These are phyloP conservation scores for Mactra quadrangularis DNA, from an alignment of 1,140 invertebrate species.

Conservation along the genomic window DNA sequence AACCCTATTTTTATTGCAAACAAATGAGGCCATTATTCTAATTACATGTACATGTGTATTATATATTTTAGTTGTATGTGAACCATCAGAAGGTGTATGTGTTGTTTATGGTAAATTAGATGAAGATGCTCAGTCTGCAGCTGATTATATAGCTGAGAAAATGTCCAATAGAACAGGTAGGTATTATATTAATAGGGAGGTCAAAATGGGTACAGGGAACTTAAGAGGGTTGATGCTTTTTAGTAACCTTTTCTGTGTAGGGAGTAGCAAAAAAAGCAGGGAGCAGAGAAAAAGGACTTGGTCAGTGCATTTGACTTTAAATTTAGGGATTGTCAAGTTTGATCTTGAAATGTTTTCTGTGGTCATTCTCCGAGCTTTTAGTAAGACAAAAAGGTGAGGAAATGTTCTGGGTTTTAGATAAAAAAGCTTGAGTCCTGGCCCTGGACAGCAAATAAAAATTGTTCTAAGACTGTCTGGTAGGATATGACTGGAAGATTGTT, in stretches of 20 bases:
- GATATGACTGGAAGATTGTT: too few relatives aligned
- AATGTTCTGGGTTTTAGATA: too few relatives aligned
- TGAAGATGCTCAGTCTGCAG: background rate
- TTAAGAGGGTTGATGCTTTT: background rate
- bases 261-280: background rate
- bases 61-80: constrained; percentile 52
- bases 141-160: constrained; percentile 1
- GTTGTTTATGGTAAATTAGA: constrained; percentile 34
- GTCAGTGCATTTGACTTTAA: background rate
- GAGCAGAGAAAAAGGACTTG: background rate
- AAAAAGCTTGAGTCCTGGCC: too few relatives aligned
- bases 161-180: constrained; percentile 1
- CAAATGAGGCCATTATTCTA: too few relatives aligned
- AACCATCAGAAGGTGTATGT: constrained; percentile 55
- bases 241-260: background rate
- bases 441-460: too few relatives aligned
- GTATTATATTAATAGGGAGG: background rate
- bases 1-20: too few relatives aligned
- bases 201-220: background rate
- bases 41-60: too few relatives aligned
- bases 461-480: too few relatives aligned
- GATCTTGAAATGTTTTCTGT: background rate
- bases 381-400: too few relatives aligned
- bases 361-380: background rate
- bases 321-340: background rate